A percentile compares a stretch with the other conserved stretches of the same genome.
phyloP scores from a whole-genome alignment of 1,140 invertebrate genomes.

The Archivesica marissinica region DNA sequence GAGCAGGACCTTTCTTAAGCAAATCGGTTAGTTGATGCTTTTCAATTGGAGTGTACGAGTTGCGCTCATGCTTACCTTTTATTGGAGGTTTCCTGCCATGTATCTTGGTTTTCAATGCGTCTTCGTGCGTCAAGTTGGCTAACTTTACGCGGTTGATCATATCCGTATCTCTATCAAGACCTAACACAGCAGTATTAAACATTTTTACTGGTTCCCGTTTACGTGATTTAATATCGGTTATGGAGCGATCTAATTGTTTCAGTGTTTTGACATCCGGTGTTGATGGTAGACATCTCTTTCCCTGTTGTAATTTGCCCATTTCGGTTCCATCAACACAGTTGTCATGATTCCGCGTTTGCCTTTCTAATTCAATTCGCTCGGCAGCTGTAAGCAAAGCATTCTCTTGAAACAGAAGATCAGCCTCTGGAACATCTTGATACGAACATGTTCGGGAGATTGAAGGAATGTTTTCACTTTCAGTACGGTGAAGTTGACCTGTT shows the following conservation, averaged over 20 bases:
- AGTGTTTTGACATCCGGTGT: not conserved
- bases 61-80: not conserved
- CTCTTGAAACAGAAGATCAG: not conserved
- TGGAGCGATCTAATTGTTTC: not conserved
- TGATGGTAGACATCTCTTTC: not conserved
- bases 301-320: not conserved
- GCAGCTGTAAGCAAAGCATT: constrained; percentile 44
- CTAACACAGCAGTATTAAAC: not conserved
- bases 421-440: constrained; percentile 19
- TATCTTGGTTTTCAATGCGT: not conserved
- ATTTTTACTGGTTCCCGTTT: not conserved
- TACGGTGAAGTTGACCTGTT: not conserved
- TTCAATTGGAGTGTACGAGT: not conserved
- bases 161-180: not conserved
- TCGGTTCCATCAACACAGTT: not conserved
- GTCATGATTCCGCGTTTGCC: not conserved
- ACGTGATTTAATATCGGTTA: not conserved
- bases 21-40: not conserved
- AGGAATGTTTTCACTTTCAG: constrained; percentile 54
- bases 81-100: not conserved
- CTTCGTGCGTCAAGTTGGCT: not conserved
- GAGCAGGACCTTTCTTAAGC: not conserved
- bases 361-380: constrained; percentile 48
- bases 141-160: constrained; percentile 32
- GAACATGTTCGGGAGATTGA: constrained; percentile 54